Evolutionary conservation across 2,797 vertebrate genomes (phyloP).

Genomic region (Enteromius radiatus): DNA sequence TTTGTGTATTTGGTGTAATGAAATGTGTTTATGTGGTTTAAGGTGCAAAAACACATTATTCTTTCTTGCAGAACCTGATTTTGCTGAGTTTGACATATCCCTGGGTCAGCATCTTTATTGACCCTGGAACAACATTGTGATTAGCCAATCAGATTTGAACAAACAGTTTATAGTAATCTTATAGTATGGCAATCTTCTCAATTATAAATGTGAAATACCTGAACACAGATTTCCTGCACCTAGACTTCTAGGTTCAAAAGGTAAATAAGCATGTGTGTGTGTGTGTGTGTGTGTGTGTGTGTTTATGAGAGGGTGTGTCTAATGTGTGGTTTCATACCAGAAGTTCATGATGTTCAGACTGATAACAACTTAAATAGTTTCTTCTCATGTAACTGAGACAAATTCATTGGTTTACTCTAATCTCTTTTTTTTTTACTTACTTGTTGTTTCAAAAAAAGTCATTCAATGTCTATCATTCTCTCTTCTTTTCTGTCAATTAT

Average conservation of each 20-base stretch:
- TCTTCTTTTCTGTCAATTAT: background rate
- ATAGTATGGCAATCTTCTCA: too few species aligned
- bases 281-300: background rate
- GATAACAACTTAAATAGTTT: background rate
- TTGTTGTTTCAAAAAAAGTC: background rate
- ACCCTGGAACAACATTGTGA: too few species aligned
- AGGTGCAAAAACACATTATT: too few species aligned
- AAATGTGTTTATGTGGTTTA: too few species aligned
- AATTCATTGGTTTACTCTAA: background rate
- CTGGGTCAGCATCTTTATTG: too few species aligned
- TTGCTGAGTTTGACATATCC: too few species aligned
- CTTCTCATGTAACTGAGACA: background rate
- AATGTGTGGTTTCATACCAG: background rate
- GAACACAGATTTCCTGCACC: background rate
- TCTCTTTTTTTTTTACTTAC: background rate
- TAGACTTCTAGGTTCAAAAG: background rate
- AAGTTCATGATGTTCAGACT: background rate
- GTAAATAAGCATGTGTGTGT: background rate
- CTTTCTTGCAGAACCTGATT: too few species aligned
- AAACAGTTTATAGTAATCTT: too few species aligned
- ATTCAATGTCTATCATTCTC: background rate
- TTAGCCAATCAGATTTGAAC: too few species aligned
- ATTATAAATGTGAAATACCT: background rate
- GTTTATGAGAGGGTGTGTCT: background rate
- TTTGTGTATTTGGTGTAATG: too few species aligned